Conservation (phyloP, 2,797 vertebrate species). For the Orestias chungarensis region DNA sequence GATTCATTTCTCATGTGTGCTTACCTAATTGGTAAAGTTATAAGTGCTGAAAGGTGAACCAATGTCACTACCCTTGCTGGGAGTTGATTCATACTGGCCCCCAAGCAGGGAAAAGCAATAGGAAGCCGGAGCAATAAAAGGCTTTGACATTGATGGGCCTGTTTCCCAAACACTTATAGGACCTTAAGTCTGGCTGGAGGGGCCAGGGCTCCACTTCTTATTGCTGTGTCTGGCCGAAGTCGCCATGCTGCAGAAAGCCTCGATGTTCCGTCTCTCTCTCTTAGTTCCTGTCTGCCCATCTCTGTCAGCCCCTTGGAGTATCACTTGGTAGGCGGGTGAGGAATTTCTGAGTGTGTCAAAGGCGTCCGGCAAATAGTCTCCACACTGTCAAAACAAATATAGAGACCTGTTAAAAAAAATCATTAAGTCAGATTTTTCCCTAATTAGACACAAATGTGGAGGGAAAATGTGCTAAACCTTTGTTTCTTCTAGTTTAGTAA, state of each 20-base stretch:
- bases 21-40: constrained; percentile 65
- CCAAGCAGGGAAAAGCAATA: constrained; percentile 76
- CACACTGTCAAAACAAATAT: constrained; percentile 67
- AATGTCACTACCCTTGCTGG: constrained; percentile 48
- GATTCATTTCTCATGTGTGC: constrained; percentile 58
- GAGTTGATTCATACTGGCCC: constrained; percentile 60
- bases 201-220: constrained; percentile 66
- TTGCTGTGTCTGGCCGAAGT: constrained; percentile 73
- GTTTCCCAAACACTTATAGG: constrained; percentile 76
- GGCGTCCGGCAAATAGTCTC: constrained; percentile 78
- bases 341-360: constrained; percentile 78
- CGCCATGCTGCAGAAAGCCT: constrained; percentile 65
- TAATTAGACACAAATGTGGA: constrained; percentile 15
- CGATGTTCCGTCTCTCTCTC: constrained; percentile 48
- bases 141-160: constrained; percentile 77
- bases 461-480: background rate
- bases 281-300: constrained; percentile 52
- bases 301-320: constrained; percentile 37
- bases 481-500: background rate
- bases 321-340: constrained; percentile 71
- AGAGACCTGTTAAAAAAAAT: constrained; percentile 27
- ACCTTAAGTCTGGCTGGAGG: constrained; percentile 69
- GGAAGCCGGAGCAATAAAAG: constrained; percentile 79
- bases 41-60: constrained; percentile 71
- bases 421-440: background rate